Percentiles rank a stretch among this genome's conserved stretches.
Evolutionary conservation across 2,888 invertebrate species (phyloP).

Genomic region (Dynastes maya): DNA sequence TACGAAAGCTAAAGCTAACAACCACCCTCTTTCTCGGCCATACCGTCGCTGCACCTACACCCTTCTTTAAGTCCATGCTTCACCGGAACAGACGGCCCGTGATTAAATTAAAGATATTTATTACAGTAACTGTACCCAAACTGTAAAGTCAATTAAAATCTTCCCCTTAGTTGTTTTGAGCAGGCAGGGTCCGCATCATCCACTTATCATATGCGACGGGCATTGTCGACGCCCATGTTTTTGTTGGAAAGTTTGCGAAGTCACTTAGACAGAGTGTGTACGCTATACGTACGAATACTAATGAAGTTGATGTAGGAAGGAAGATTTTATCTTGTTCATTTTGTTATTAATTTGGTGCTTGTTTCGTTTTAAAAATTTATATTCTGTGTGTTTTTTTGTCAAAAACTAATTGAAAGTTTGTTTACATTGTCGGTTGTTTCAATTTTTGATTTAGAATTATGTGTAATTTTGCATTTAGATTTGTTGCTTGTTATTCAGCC

Average conservation of each 20-base stretch:
- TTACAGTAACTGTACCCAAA: slow-evolving; percentile 58
- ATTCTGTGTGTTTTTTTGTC: too few species aligned
- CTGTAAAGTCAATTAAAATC: slow-evolving; percentile 61
- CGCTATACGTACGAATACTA: not conserved
- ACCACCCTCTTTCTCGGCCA: slow-evolving; percentile 1
- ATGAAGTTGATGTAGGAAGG: not conserved
- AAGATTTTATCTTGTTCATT: slow-evolving; percentile 4
- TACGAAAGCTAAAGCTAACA: slow-evolving; percentile 23
- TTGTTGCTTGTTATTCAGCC: too few species aligned
- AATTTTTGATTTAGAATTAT: too few species aligned
- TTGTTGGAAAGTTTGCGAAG: slow-evolving; percentile 1
- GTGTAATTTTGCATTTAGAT: too few species aligned
- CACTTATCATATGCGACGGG: slow-evolving; percentile 45
- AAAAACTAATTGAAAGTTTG: too few species aligned
- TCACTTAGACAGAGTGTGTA: too few species aligned
- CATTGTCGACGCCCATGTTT: slow-evolving; percentile 13
- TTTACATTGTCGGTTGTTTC: too few species aligned
- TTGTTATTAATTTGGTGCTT: too few species aligned
- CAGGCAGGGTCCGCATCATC: slow-evolving; percentile 42
- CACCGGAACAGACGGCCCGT: slow-evolving; percentile 49
- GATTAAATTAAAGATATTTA: slow-evolving; percentile 61
- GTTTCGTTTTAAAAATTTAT: not conserved
- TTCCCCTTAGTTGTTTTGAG: slow-evolving; percentile 53
- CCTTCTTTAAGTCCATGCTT: slow-evolving; percentile 28
- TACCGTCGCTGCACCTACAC: not conserved